Evolutionary conservation across 2,797 vertebrate species (phyloP).

Genomic region (Poeciliopsis paucimaculata): DNA sequence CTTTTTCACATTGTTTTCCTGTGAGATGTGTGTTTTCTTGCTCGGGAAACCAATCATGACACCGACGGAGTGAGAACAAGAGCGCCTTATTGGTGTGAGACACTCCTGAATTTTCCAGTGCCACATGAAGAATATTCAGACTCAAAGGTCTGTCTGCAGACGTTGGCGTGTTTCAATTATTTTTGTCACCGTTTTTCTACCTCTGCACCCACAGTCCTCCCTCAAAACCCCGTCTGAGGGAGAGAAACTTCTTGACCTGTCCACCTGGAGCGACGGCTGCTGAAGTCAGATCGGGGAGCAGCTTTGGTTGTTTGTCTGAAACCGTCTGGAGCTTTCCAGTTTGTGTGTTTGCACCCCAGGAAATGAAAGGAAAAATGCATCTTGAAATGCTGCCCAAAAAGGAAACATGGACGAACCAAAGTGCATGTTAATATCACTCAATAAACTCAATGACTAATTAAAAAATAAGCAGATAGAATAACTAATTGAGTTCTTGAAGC

Average conservation of each 20-base stretch:
- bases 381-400: conserved; percentile 45
- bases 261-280: neutral
- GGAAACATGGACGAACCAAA: conserved; percentile 61
- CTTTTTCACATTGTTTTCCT: conserved; percentile 20
- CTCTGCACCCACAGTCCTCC: conserved; percentile 19
- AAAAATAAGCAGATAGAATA: neutral
- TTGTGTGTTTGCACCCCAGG: conserved; percentile 27
- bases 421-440: conserved; percentile 58
- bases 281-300: conserved; percentile 21
- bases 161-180: conserved; percentile 22
- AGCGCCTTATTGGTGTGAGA: conserved; percentile 11
- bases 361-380: conserved; percentile 21
- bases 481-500: neutral
- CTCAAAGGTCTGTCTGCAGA: conserved; percentile 34
- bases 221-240: conserved; percentile 15
- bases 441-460: conserved; percentile 6
- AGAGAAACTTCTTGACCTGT: conserved; percentile 21
- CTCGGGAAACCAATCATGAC: conserved; percentile 24
- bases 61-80: neutral
- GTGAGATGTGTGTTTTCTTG: conserved; percentile 27
- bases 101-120: conserved; percentile 29
- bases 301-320: conserved; percentile 22
- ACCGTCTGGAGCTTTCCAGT: conserved; percentile 16
- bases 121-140: conserved; percentile 48
- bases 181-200: conserved; percentile 21